Conservation (phyloP, 1,140 invertebrate species). For the Heliconius hermathena region DNA sequence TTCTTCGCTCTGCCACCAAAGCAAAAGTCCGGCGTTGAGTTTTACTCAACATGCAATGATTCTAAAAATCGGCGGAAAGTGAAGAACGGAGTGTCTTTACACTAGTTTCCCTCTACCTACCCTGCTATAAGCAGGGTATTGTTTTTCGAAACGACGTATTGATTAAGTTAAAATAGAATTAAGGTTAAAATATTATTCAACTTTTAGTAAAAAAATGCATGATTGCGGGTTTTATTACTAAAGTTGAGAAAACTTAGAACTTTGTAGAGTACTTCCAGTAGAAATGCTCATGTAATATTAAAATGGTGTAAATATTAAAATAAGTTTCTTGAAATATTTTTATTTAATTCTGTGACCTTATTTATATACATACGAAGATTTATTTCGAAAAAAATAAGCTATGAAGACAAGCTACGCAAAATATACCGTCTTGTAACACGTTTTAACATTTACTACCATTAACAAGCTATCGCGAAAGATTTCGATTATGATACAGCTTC, state of each 20-base stretch:
- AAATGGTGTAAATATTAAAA: neutral
- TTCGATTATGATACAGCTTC: constrained; percentile 35
- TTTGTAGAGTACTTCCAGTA: neutral
- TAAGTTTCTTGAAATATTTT: neutral
- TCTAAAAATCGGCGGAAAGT: too few relatives aligned
- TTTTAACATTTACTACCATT: constrained; percentile 22
- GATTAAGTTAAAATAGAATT: neutral
- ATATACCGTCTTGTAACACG: neutral
- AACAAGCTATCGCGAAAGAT: constrained; percentile 33
- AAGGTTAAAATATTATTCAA: neutral
- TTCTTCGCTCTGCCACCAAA: too few relatives aligned
- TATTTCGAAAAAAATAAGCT: too few relatives aligned
- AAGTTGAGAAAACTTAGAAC: constrained; percentile 12
- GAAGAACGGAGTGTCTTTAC: too few relatives aligned
- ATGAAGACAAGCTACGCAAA: too few relatives aligned
- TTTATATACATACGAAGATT: neutral
- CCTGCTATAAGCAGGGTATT: too few relatives aligned
- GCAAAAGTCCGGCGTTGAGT: too few relatives aligned
- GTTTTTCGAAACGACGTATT: neutral
- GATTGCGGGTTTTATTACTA: constrained; percentile 17
- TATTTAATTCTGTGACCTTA: neutral
- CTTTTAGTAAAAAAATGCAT: neutral
- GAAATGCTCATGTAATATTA: neutral
- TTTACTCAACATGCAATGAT: too few relatives aligned
- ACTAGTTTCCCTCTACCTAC: too few relatives aligned